Evolutionary conservation across 2,113 vertebrate species (phyloP), one percentile per base, ranked within the genome.

Genomic region (Hiodon tergisus): DNA sequence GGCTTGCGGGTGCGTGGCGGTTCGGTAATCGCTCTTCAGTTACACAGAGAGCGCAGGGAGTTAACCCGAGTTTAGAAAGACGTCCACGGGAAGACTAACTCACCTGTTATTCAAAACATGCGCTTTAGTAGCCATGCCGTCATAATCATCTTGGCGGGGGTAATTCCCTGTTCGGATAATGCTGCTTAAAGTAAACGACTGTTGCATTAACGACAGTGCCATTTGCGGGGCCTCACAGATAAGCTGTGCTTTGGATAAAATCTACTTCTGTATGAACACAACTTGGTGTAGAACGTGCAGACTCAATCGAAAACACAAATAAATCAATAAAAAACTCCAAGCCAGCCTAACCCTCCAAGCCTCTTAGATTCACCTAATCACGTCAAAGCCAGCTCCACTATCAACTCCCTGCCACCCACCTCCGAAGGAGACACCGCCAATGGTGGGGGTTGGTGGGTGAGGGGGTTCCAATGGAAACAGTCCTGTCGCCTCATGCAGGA

Each of bases 121-220:
- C 68, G 47, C 48, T 47, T 79, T 61, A 73, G 59, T 77, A 55
- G 47, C 71, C 6, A 58, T 68, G 47, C 66, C 57, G 47, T 81
- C 59, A 72, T 75, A 71, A 81, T 80, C 78, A 70, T 61, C 55
- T 4, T 6, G 72, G 52, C 72, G 75, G 75, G 68, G 58, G 79
- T 78, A 73, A 86, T 69, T 65, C 79, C 76, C 79, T 72, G 70
- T 67, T 14, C 14, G 9, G 1, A 50, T 48, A 71, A 77, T 67
- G 74, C 79, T 70, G 73, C 72, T 81, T 77, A 84, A 73, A 75
- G 54, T 13, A 60, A 76, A 53, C n/a, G 61, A 5, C 66, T 61
- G 31, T 48, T 78, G 62, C 73, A 74, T 80, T 77, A 65, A 69
- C 60, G 16, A 79, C 65, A 50, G 13, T 69, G 70, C 69, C 74